Evolutionary conservation across 37 sponge, comb jelly and placozoan species (phyloP), one percentile per base, ranked within the genome.

Genomic region (Chondrilla cf. caribensis): DNA sequence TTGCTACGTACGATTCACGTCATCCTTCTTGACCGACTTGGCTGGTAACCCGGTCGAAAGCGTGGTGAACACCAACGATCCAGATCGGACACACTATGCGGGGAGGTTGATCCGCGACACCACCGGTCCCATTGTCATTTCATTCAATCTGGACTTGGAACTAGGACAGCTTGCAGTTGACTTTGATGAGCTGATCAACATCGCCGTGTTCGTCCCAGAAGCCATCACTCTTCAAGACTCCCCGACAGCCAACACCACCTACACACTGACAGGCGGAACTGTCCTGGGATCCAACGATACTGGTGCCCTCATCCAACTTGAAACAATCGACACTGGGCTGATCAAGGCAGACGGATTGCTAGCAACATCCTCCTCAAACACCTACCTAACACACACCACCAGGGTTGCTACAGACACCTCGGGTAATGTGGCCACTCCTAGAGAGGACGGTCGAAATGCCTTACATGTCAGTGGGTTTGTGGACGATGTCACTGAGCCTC

Each of bases 141-240:
- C 87, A 40, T 94, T 88, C 82, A 81, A 93, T 55, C 79, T 96
- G 26, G 80, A 89, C 66, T 81, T 96, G 47, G 91, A 96, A 47
- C 75, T 54, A 47, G 83, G 85, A 24, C 29, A 83, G 29, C 59
- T 96, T 24, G 67, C 60, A 8, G 44, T 96, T 5, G 64, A 79
- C 15, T 96, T 96, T 81, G 84, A 87, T 86, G 97, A 96, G 42
- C 32, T 84, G 18, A 58, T 90, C 55, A 35, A 80, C 22, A 33
- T 47, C 21, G 32, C 28, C 22, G 35, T 81, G 6, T 83, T 96
- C 55, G 57, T 32, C 26, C 62, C 70, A 2, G 80, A 73, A 28
- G 79, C 66, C 18, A 73, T 96, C 15, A 79, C 94, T 17, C 59
- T 96, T 38, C 84, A 85, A 58, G 81, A 93, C 78, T 83, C 77